These are phyloP conservation scores for Ceraclea dissimilis DNA, from an alignment of 2,888 invertebrate species.

Conservation along the genomic window DNA sequence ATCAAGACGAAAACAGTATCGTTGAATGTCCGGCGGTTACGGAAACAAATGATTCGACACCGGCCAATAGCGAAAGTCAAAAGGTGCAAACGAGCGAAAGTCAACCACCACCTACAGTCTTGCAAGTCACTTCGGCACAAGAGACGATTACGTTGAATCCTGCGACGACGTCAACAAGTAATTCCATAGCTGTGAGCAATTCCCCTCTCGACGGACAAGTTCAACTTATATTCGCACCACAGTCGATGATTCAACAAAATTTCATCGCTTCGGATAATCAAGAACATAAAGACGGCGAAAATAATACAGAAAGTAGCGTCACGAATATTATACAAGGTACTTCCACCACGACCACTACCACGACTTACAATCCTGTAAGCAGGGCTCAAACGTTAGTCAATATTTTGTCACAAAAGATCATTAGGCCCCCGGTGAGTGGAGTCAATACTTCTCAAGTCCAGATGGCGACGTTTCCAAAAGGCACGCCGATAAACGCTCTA, in stretches of 20 bases:
- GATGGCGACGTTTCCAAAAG: constrained; percentile 36
- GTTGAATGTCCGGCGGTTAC: constrained; percentile 2
- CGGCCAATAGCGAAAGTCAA: constrained; percentile 22
- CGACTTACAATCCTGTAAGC: constrained; percentile 19
- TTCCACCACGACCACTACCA: constrained; percentile 2
- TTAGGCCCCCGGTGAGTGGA: constrained; percentile 34
- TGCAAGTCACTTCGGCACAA: neutral
- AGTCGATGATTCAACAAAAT: constrained; percentile 15
- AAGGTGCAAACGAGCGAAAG: constrained; percentile 10
- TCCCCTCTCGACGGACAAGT: constrained; percentile 13
- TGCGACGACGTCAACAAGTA: constrained; percentile 4
- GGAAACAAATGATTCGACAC: neutral
- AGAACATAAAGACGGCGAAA: constrained; percentile 14
- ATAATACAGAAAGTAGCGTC: constrained; percentile 1
- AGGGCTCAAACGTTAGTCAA: constrained; percentile 42
- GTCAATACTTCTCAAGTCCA: constrained; percentile 28
- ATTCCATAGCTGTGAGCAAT: neutral
- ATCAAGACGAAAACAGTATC: constrained; percentile 26
- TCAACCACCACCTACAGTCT: neutral
- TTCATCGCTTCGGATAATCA: constrained; percentile 10
- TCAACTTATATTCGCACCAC: constrained; percentile 20
- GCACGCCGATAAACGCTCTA: constrained; percentile 39
- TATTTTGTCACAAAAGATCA: constrained; percentile 46
- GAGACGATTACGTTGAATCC: constrained; percentile 9
- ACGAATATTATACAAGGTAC: constrained; percentile 1